Percentiles rank a stretch among this genome's conserved stretches.
These are phyloP conservation scores for Rhingia rostrata DNA, from an alignment of 2,888 invertebrate species.

Conservation along the genomic window DNA sequence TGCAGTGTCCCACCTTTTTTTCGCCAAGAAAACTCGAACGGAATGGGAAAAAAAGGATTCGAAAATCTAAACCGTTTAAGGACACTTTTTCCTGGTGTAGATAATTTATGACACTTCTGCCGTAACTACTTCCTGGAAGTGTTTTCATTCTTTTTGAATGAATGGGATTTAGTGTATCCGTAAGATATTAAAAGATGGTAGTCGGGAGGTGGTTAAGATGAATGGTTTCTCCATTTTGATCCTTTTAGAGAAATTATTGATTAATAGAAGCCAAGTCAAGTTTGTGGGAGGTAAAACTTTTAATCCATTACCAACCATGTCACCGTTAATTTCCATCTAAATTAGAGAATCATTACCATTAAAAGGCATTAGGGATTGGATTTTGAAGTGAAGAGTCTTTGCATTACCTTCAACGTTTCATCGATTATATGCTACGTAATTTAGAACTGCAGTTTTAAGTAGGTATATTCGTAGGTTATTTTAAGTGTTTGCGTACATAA, in stretches of 20 bases:
- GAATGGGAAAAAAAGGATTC: slow-evolving; percentile 29
- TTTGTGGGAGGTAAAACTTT: slow-evolving; percentile 49
- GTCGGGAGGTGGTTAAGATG: slow-evolving; percentile 33
- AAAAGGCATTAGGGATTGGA: slow-evolving; percentile 32
- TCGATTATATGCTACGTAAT: background rate
- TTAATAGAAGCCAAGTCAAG: slow-evolving; percentile 27
- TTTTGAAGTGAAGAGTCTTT: slow-evolving; percentile 23
- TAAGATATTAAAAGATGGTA: slow-evolving; percentile 55
- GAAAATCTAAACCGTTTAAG: slow-evolving; percentile 56
- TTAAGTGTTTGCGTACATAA: no score
- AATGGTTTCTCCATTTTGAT: slow-evolving; percentile 43
- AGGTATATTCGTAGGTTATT: background rate
- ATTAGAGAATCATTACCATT: slow-evolving; percentile 54
- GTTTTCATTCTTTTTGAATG: slow-evolving; percentile 49
- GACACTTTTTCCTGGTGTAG: slow-evolving; percentile 54
- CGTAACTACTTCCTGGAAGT: slow-evolving; percentile 67
- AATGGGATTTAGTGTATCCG: slow-evolving; percentile 55
- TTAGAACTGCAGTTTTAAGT: background rate
- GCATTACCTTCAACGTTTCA: slow-evolving; percentile 5
- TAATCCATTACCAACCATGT: slow-evolving; percentile 57
- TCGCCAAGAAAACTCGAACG: slow-evolving; percentile 1
- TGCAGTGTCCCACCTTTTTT: slow-evolving; percentile 32
- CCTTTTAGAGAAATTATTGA: slow-evolving; percentile 61
- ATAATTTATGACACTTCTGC: slow-evolving; percentile 64
- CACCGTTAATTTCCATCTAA: slow-evolving; percentile 62